Base-by-base conservation (phyloP, 1,140 invertebrate genomes). In the Papilio polyxenes region DNA sequence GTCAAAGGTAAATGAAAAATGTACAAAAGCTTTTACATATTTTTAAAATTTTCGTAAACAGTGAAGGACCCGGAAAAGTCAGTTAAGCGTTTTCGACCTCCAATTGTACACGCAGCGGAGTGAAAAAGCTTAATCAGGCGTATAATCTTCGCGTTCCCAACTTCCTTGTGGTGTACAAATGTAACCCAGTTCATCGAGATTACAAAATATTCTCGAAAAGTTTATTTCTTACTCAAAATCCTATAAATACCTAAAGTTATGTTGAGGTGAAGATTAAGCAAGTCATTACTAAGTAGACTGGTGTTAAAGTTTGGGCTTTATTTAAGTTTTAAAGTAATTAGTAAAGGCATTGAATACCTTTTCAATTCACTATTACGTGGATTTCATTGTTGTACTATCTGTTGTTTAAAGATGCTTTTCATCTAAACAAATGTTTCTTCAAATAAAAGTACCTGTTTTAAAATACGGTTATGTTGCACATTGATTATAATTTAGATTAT, bases 51-150 rank as follows among this genome's bases (percentile, higher is more conserved):
- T 65, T 31, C 10, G 62, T 23, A 65, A 65, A 65, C 23, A 65
- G 23, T 65, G 62, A 65, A 65, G 62, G 23, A 31, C 88, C 88
- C 87, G 87, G 87, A 89, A 91, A 86, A 88, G 89, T 89, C 86
- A 81, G 87, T 79, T 75, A 85, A 88, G 83, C 86, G 84, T 85
- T 88, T 87, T 82, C 83, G 83, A 83, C 65, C 83, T 72, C 75
- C 81, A 85, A 76, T 84, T 89, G 87, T 90, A 88, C 89, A 91
- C 90, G 89, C 88, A 88, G 87, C 89, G 87, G 87, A 92, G 89
- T 84, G 89, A 91, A 89, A 89, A 91, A 88, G 89, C 88, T 90
- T 90, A 90, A 90, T 90, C 90, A 91, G 85, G 87, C 89, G 88
- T 87, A 86, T 88, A 87, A 72, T 72, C 65, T 72, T 37, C 65